Base-by-base conservation (phyloP, 2,888 invertebrate genomes). In the Pandemis corylana region DNA sequence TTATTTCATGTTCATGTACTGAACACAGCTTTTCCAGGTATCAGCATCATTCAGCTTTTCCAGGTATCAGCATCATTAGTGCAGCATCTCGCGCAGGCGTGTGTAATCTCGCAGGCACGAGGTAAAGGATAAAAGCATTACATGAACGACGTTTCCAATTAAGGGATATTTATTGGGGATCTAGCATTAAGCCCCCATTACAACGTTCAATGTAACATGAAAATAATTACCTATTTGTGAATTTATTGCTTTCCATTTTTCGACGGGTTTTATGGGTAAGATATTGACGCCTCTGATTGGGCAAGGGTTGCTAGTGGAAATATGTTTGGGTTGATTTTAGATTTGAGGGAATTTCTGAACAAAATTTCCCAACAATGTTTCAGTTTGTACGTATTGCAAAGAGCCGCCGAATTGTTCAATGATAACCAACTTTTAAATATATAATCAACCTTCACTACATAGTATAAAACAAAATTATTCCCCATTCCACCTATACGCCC, bases 101-200 rank as follows among this genome's bases (percentile, higher is more conserved):
- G 70, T 70, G 70, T 75, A 70, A 75, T 75, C 74, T 75, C 73
- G 70, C 75, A 68, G 77, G 83, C 82, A 80, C 80, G 70, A 68
- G 71, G 76, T 79, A 77, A 82, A 79, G 80, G 77, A 79, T 78
- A 77, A 83, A 85, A 81, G 87, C 81, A 81, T 87, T 87, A 78
- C 74, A 67, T 78, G 81, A 78, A 76, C 79, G 87, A 88, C 87
- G 84, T 82, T 84, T 84, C 85, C 88, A 90, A 90, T 90, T 90
- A 89, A 79, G 79, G 81, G 81, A 85, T 90, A 89, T 90, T 89
- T 90, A 89, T 89, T 86, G 83, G 80, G 80, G 84, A 83, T 83
- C 85, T 85, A 82, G 79, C 76, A 77, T 77, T 79, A 75, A 81
- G 79, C 81, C 78, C 79, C 76, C 75, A 72, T 78, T 76, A 76